These are phyloP conservation scores for Nyctibius bracteatus DNA, from an alignment of 2,113 vertebrate species.

Conservation along the genomic window DNA sequence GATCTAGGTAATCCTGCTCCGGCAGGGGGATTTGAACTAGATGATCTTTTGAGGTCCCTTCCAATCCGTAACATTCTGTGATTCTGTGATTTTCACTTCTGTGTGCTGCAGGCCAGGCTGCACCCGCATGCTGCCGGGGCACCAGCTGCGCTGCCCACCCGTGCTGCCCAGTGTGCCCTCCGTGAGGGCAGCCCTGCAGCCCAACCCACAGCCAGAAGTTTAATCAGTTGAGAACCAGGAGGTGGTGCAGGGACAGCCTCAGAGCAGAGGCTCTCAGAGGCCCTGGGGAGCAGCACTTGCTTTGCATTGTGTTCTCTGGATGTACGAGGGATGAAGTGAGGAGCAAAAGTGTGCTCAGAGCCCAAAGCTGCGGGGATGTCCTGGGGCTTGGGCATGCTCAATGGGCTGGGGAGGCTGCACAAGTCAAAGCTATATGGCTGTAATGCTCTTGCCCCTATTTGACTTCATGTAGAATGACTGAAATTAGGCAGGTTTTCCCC, in stretches of 20 bases:
- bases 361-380: not conserved
- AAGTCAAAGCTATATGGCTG: not conserved
- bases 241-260: not conserved
- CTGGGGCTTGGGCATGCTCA: accelerated
- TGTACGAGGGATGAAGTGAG: not conserved
- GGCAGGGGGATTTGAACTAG: too few species aligned
- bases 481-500: accelerated
- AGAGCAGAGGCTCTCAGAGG: not conserved
- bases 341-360: not conserved
- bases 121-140: not conserved
- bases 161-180: not conserved
- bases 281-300: accelerated
- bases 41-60: too few species aligned
- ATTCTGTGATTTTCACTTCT: not conserved
- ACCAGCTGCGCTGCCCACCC: not conserved
- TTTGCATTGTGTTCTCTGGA: accelerated
- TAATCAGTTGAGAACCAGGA: not conserved
- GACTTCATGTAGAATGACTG: accelerated
- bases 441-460: not conserved
- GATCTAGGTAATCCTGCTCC: too few species aligned
- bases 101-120: not conserved
- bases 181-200: not conserved
- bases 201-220: not conserved
- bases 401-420: not conserved
- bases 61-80: too few species aligned